phyloP scores from a whole-genome alignment of 2,113 vertebrate genomes.

The Narcine bancroftii region DNA sequence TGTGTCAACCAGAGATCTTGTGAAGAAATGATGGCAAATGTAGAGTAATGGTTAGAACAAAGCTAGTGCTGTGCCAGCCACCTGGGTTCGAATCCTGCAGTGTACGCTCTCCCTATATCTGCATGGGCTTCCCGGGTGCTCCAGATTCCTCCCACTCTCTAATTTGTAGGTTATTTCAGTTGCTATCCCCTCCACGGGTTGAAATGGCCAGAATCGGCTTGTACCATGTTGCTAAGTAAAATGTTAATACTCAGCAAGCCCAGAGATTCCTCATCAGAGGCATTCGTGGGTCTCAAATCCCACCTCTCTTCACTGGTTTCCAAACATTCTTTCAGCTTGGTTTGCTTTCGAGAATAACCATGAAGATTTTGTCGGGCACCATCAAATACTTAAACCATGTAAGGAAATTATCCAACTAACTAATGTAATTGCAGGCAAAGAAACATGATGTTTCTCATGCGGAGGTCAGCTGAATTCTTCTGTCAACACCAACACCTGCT shows the following conservation, averaged over 20 bases:
- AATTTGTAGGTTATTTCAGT: too few relatives aligned
- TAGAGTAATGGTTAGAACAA: too few relatives aligned
- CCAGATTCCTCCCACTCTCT: too few relatives aligned
- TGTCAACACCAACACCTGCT: background rate
- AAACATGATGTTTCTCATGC: background rate
- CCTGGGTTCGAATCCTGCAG: too few relatives aligned
- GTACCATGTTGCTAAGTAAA: too few relatives aligned
- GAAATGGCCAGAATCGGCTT: too few relatives aligned
- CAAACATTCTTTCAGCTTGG: background rate
- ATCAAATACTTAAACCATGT: background rate
- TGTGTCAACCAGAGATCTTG: background rate
- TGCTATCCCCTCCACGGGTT: too few relatives aligned
- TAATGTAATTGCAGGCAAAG: background rate
- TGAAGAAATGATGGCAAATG: background rate
- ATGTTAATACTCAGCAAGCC: background rate
- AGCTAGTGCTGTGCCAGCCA: too few relatives aligned
- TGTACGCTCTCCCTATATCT: too few relatives aligned
- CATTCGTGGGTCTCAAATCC: background rate
- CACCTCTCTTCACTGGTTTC: too few relatives aligned
- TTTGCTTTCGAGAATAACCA: background rate
- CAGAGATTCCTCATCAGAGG: background rate
- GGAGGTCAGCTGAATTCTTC: background rate
- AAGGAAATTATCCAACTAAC: background rate
- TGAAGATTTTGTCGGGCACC: background rate
- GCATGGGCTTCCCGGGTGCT: too few relatives aligned